A percentile compares a stretch with the other conserved stretches of the same genome.
These are phyloP conservation scores for Typhlichthys subterraneus DNA, from an alignment of 2,797 vertebrate genomes.

Conservation along the genomic window DNA sequence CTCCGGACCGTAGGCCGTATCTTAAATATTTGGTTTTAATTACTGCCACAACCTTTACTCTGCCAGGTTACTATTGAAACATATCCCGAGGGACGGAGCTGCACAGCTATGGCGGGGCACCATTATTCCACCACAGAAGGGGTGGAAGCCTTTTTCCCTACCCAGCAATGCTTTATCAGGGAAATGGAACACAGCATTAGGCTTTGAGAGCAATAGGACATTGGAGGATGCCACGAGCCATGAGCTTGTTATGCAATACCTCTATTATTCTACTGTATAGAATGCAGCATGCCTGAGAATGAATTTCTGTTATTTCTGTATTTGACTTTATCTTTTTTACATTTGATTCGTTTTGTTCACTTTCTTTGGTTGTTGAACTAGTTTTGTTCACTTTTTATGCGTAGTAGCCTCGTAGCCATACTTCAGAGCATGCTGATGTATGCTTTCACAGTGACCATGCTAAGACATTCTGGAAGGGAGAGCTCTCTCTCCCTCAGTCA, in stretches of 20 bases:
- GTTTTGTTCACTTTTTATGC: constrained; percentile 67
- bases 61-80: constrained; percentile 77
- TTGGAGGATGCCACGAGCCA: constrained; percentile 43
- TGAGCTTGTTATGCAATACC: constrained; percentile 71
- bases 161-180: constrained; percentile 56
- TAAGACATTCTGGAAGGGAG: constrained; percentile 17
- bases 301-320: constrained; percentile 62
- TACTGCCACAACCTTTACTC: constrained; percentile 81
- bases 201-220: constrained; percentile 62
- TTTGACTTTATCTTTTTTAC: constrained; percentile 17
- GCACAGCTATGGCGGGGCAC: constrained; percentile 57
- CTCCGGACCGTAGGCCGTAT: constrained; percentile 58
- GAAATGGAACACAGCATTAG: constrained; percentile 64
- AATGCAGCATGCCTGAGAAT: constrained; percentile 63
- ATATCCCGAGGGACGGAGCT: constrained; percentile 66
- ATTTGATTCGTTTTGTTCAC: constrained; percentile 54
- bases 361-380: constrained; percentile 29
- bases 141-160: constrained; percentile 63
- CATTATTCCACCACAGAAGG: constrained; percentile 64
- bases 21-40: constrained; percentile 86
- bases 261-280: constrained; percentile 45
- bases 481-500: constrained; percentile 50
- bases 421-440: constrained; percentile 59
- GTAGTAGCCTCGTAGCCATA: constrained; percentile 51
- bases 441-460: constrained; percentile 41